Percentiles rank a stretch among this genome's conserved stretches.
phyloP scores from a whole-genome alignment of 1,140 invertebrate genomes.

The Trichonephila inaurata region DNA sequence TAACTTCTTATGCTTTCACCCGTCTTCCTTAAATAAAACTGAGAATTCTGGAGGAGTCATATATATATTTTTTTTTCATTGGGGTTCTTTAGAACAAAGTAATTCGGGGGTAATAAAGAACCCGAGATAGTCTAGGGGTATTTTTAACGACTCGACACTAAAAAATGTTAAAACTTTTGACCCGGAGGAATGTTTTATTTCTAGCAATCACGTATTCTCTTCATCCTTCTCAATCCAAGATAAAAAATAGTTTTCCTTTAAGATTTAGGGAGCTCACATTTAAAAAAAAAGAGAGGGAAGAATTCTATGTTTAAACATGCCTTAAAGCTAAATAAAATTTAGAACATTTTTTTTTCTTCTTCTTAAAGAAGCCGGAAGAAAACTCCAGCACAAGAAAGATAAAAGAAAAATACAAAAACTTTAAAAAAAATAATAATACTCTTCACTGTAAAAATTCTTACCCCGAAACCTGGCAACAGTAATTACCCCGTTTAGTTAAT shows the following conservation, averaged over 20 bases:
- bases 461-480: not conserved
- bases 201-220: not conserved
- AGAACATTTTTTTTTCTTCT: not conserved
- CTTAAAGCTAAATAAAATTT: constrained; percentile 41
- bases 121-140: not conserved
- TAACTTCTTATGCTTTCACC: not conserved
- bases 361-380: not conserved
- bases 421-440: not conserved
- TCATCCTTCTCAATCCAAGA: not conserved
- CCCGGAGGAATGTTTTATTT: constrained; percentile 12
- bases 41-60: not conserved
- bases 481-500: constrained; percentile 54
- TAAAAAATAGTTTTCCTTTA: constrained; percentile 4
- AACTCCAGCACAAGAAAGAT: not conserved
- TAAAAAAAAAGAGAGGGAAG: not conserved
- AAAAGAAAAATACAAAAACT: not conserved
- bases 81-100: not conserved
- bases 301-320: constrained; percentile 49
- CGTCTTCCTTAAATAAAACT: not conserved
- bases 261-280: not conserved
- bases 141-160: constrained; percentile 8
- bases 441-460: not conserved
- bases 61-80: not conserved
- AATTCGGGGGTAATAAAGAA: not conserved
- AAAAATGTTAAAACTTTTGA: constrained; percentile 30